Percentiles rank a stretch among this genome's conserved stretches.
Evolutionary conservation across 2,888 invertebrate species (phyloP).

Genomic region (Anticlea derivata): DNA sequence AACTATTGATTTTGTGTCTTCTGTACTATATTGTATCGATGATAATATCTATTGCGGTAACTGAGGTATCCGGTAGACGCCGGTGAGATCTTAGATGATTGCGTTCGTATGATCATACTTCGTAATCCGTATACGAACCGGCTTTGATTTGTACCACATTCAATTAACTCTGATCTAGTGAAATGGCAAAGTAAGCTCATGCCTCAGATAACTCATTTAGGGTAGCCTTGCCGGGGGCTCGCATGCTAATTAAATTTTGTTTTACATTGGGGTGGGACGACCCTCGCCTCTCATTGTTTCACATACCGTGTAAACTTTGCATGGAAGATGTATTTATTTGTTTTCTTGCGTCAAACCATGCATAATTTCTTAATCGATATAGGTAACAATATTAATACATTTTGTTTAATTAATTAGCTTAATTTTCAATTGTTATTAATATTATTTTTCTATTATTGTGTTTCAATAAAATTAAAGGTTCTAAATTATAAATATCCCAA

Average conservation of each 20-base stretch:
- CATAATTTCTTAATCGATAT: too few species aligned
- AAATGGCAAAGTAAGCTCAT: conserved; percentile 13
- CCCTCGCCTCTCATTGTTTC: conserved; percentile 17
- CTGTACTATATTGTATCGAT: conserved; percentile 13
- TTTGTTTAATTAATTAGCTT: too few species aligned
- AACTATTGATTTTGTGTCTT: conserved; percentile 34
- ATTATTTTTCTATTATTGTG: too few species aligned
- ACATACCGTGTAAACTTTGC: conserved; percentile 5
- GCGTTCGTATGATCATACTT: neutral
- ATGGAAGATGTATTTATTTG: conserved; percentile 3
- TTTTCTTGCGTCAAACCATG: neutral
- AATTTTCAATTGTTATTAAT: too few species aligned
- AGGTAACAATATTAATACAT: too few species aligned
- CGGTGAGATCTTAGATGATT: conserved; percentile 5
- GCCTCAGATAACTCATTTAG: conserved; percentile 16
- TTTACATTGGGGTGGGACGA: conserved; percentile 20
- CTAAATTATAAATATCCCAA: too few species aligned
- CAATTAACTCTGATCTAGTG: conserved; percentile 15
- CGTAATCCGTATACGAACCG: conserved; percentile 1
- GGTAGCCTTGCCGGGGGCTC: conserved; percentile 20
- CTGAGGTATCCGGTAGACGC: conserved; percentile 1
- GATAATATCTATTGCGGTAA: conserved; percentile 4
- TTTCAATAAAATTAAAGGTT: too few species aligned
- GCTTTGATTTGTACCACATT: conserved; percentile 9
- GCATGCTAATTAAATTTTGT: conserved; percentile 42